Evolutionary conservation across 2,113 vertebrate genomes (phyloP), one percentile per base, ranked within the genome.

Genomic region (Oreochromis spilurus): DNA sequence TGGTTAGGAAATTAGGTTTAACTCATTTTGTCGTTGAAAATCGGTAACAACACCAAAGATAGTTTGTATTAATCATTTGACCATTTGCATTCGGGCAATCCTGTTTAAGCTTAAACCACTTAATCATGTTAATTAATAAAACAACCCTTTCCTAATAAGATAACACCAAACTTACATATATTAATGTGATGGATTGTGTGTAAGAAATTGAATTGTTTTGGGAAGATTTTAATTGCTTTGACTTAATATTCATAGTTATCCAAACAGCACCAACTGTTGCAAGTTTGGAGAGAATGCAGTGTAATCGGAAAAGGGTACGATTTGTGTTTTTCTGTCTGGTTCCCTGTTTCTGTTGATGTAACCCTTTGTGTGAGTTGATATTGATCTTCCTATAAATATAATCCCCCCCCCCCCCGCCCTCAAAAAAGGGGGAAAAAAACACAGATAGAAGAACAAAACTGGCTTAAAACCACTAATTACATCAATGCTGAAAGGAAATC

Each of bases 401-500:
- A 90, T 96, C 94, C 92, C 65, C 21, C 21, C 21, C 21, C 21
- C 21, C 75, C 58, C 65, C 40, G 5, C 31, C 48, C 38, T 83
- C 38, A 24, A 77, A 96, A 97, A 70, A 72, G 40, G 21, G 34
- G 1, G 6, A 48, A 1, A 43, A 48, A 67, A 24, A 45, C 13
- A 72, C 14, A 72, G 95, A 94, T 94, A 92, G 94, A 89, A 94
- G 96, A 90, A 34, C 95, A 94, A 91, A 94, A 94, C 90, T 90
- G 81, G 95, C 96, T 95, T 97, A 96, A 97, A 97, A 94, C 95
- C 95, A 96, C 97, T 97, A 98, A 99, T 98, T 97, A 97, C 97
- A 97, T 96, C 96, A 90, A 94, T 83, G 95, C 97, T 97, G 97
- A 98, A 97, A 98, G 97, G 97, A 97, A 97, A 97, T 96, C 97